These are phyloP conservation scores for Decapterus maruadsi DNA, from an alignment of 2,797 vertebrate species.

Conservation along the genomic window DNA sequence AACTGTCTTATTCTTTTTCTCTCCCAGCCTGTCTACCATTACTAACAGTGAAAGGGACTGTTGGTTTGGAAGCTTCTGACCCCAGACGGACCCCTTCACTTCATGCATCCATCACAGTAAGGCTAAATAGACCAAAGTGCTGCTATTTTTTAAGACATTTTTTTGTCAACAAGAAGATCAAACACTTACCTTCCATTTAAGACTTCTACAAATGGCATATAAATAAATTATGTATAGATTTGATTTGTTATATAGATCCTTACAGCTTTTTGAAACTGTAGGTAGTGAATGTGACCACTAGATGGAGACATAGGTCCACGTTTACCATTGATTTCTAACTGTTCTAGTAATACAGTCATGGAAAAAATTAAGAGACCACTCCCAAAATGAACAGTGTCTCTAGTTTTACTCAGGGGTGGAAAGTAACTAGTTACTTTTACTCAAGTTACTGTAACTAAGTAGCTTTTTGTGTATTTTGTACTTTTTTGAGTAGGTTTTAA, in stretches of 20 bases:
- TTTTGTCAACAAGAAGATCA: not conserved
- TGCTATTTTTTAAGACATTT: too few species aligned
- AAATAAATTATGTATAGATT: too few species aligned
- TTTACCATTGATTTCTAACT: not conserved
- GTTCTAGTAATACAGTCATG: not conserved
- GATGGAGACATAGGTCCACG: constrained; percentile 14
- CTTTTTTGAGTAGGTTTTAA: too few species aligned
- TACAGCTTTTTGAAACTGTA: not conserved
- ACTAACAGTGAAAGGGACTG: not conserved
- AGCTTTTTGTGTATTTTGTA: too few species aligned
- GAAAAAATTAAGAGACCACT: too few species aligned
- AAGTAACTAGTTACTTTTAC: too few species aligned
- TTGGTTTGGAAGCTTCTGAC: not conserved
- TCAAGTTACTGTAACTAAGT: too few species aligned
- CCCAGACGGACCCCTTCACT: not conserved
- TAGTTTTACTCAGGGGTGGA: too few species aligned
- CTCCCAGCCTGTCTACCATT: not conserved
- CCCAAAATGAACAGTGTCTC: too few species aligned
- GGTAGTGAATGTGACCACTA: constrained; percentile 11
- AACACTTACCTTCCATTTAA: not conserved
- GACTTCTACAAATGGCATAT: not conserved
- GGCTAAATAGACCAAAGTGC: not conserved
- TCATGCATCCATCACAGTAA: not conserved
- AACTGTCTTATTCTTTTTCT: not conserved
- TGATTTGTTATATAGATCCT: too few species aligned